Conservation (phyloP, 2,888 invertebrate genomes). For the Heliothis peltigera region DNA sequence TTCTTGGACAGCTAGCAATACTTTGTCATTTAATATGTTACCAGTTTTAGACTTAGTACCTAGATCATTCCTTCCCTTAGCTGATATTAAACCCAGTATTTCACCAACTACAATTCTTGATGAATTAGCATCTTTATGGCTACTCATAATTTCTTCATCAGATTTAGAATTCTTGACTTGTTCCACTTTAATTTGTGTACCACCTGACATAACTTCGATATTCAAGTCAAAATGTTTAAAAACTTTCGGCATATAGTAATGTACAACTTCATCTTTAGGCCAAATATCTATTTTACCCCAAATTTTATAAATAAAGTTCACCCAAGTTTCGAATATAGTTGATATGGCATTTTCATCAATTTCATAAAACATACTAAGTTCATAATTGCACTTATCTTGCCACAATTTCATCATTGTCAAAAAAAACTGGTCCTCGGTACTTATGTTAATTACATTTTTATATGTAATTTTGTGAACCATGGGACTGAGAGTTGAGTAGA, state of each 20-base stretch:
- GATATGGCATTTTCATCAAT: neutral
- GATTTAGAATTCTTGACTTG: neutral
- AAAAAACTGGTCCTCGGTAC: neutral
- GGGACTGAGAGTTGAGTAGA: neutral
- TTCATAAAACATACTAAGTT: neutral
- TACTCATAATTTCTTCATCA: neutral
- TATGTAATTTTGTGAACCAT: neutral
- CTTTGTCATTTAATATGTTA: too few relatives aligned
- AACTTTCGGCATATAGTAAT: neutral
- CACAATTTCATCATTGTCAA: neutral
- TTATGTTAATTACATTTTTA: neutral
- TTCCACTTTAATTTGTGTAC: neutral
- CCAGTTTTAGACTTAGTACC: neutral
- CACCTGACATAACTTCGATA: constrained; percentile 1
- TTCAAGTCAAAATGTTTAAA: neutral
- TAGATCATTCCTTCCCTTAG: neutral
- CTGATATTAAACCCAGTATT: neutral
- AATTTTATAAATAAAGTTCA: neutral
- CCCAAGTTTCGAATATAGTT: neutral
- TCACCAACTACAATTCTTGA: neutral
- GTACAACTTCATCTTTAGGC: neutral
- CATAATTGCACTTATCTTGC: neutral
- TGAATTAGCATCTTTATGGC: neutral
- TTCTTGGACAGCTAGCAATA: too few relatives aligned
- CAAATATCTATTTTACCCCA: neutral